Conservation (phyloP, 2,797 vertebrate species). For the Kryptopterus vitreolus region DNA sequence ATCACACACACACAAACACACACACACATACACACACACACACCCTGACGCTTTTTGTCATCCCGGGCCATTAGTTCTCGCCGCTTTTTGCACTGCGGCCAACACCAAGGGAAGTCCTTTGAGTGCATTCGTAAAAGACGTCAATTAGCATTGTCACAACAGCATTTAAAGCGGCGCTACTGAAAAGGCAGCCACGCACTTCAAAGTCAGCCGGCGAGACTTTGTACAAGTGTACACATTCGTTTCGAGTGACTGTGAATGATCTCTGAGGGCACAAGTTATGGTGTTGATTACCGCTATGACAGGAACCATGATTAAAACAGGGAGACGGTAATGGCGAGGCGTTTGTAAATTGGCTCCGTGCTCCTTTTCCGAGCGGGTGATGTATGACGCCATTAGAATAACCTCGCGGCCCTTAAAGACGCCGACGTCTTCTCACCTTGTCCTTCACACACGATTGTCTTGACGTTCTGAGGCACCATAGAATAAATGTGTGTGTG, state of each 20-base stretch:
- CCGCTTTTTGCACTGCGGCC: constrained; percentile 52
- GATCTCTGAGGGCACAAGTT: constrained; percentile 74
- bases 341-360: constrained; percentile 79
- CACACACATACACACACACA: no score
- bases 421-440: constrained; percentile 78
- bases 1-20: constrained; percentile 52
- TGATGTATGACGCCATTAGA: constrained; percentile 83
- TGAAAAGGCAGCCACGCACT: constrained; percentile 73
- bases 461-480: constrained; percentile 72
- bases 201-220: constrained; percentile 67
- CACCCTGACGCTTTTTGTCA: constrained; percentile 53
- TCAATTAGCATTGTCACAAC: constrained; percentile 79
- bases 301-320: constrained; percentile 83
- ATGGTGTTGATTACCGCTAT: constrained; percentile 79
- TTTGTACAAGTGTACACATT: constrained; percentile 52
- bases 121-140: constrained; percentile 72
- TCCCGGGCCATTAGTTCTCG: constrained; percentile 56
- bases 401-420: constrained; percentile 79
- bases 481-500: constrained; percentile 34
- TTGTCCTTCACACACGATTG: constrained; percentile 80
- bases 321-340: constrained; percentile 79
- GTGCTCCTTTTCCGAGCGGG: constrained; percentile 78
- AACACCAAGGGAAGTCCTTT: constrained; percentile 61
- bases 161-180: constrained; percentile 70
- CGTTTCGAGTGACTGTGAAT: constrained; percentile 65